Percentiles rank a stretch among this genome's conserved stretches.
Conservation (phyloP, 2,113 vertebrate species). For the Dasyornis broadbenti region DNA sequence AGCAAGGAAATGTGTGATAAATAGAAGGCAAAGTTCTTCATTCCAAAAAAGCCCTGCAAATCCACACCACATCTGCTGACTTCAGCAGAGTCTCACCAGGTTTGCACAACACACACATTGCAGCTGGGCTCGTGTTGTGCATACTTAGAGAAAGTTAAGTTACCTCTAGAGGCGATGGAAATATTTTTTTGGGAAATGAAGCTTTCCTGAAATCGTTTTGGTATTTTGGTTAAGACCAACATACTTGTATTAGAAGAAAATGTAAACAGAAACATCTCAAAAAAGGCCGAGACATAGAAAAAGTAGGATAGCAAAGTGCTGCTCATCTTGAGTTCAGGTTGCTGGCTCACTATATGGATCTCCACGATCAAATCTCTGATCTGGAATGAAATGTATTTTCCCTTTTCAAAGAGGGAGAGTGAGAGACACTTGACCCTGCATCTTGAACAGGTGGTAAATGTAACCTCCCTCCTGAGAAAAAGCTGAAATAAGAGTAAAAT, state of each 20-base stretch:
- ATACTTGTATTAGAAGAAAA: neutral
- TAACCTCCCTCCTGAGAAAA: neutral
- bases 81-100: constrained; percentile 3
- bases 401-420: neutral
- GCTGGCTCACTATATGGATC: neutral
- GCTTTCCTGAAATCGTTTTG: neutral
- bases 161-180: neutral
- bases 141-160: neutral
- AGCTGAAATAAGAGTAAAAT: neutral
- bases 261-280: neutral
- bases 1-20: constrained; percentile 4
- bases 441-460: neutral
- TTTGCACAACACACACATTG: constrained; percentile 1
- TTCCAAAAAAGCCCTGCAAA: neutral
- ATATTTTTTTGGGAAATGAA: neutral
- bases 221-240: neutral
- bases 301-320: neutral
- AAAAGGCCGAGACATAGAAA: neutral
- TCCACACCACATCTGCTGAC: constrained; percentile 49
- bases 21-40: constrained; percentile 14
- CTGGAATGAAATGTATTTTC: neutral
- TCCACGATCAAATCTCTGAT: neutral
- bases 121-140: neutral
- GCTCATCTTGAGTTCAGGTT: neutral
- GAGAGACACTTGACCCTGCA: neutral